Base-by-base conservation (phyloP, 2,888 invertebrate genomes). In the Vanessa cardui region DNA sequence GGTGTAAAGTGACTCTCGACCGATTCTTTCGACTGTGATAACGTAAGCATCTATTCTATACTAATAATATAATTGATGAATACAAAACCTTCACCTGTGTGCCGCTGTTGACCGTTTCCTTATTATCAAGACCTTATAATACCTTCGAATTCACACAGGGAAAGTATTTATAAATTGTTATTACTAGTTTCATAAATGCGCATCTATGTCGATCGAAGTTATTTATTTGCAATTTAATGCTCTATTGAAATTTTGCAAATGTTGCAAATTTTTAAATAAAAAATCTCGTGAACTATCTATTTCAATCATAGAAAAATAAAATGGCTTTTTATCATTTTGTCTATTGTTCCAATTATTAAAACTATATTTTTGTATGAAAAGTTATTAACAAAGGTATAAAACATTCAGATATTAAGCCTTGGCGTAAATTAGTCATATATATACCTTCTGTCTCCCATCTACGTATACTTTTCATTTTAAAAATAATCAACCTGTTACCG, bases 131-230 rank as follows among this genome's bases (percentile, higher is more conserved):
- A 16, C n/a, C n/a, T n/a, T 21, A 18, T n/a, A 8, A n/a, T 31
- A n/a, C 33, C 26, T 21, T 56, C 12, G n/a, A 56, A 39, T 16
- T 9, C 33, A 56, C 20, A 54, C 39, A 45, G 26, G 39, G n/a
- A 21, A 6, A 39, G 21, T 15, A 31, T 9, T 20, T 18, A 44
- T 60, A 12, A 0, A 15, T 20, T 33, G 54, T 31, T 46, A 6
- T 16, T 58, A 62, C 56, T 56, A 63, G 26, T 64, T 63, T 39
- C 15, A 64, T 66, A 66, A 70, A 60, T 70, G 64, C 66, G 70
- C 64, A 64, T 66, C 26, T 67, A 66, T 46, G 33, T 61, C 49
- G 49, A 18, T 12, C 31, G n/a, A 33, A 56, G n/a, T 56, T 18
- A n/a, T 39, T 18, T 31, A 33, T 33, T 33, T 39, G 9, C 1